phyloP scores from a whole-genome alignment of 1,140 invertebrate genomes.

The Latrodectus geometricus region DNA sequence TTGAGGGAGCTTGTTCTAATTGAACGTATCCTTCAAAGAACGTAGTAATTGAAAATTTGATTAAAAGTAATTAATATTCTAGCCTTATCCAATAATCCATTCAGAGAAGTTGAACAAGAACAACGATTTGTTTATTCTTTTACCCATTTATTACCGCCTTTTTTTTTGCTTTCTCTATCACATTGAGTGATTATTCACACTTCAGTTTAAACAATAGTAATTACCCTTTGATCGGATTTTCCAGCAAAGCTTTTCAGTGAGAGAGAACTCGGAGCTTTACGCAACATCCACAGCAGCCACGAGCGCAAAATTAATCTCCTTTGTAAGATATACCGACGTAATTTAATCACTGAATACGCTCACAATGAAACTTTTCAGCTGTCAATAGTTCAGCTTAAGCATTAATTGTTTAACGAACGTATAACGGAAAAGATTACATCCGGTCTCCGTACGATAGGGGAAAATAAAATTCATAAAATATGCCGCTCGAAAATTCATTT shows the following conservation, averaged over 20 bases:
- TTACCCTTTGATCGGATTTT: slow-evolving; percentile 48
- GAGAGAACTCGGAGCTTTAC: slow-evolving; percentile 2
- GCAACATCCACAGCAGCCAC: neutral
- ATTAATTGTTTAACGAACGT: slow-evolving; percentile 47
- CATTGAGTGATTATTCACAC: slow-evolving; percentile 32
- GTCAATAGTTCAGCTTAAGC: slow-evolving; percentile 31
- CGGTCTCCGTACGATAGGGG: no score
- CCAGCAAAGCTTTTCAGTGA: neutral
- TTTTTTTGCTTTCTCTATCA: slow-evolving; percentile 6
- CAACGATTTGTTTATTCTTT: slow-evolving; percentile 38
- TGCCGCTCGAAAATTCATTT: no score
- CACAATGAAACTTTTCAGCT: slow-evolving; percentile 18
- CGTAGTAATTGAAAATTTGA: slow-evolving; percentile 52
- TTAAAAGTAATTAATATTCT: slow-evolving; percentile 50
- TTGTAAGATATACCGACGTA: slow-evolving; percentile 37
- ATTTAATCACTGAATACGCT: slow-evolving; percentile 27
- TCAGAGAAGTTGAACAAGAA: slow-evolving; percentile 24
- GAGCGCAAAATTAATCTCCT: slow-evolving; percentile 40
- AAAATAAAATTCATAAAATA: no score
- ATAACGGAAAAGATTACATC: neutral
- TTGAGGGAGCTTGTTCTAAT: neutral
- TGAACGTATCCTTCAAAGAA: neutral
- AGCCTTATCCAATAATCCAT: slow-evolving; percentile 40
- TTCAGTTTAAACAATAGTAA: slow-evolving; percentile 54
- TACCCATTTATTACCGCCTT: slow-evolving; percentile 25